A percentile compares a stretch with the other conserved stretches of the same genome.
Conservation (phyloP, 1,140 invertebrate species). For the Conus ventricosus region DNA sequence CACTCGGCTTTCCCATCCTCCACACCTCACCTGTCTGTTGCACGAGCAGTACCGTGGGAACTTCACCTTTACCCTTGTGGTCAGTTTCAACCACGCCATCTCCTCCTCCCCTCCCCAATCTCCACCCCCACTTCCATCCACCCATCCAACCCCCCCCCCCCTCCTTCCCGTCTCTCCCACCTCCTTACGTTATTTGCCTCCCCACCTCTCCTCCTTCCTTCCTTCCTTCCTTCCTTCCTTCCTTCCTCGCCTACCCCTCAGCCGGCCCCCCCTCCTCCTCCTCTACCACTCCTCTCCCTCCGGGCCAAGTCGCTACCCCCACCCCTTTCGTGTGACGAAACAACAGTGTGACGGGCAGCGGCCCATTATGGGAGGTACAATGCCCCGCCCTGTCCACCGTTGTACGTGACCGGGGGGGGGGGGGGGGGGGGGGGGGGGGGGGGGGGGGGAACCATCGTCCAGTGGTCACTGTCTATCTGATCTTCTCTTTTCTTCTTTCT, state of each 20-base stretch:
- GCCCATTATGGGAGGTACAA: too few species aligned
- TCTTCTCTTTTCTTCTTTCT: not conserved
- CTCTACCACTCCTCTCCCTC: not conserved
- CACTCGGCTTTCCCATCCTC: not conserved
- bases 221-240: not conserved
- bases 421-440: too few species aligned
- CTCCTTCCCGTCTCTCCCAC: not conserved
- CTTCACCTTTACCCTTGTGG: too few species aligned
- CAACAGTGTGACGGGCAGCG: too few species aligned
- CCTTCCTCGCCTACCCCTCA: not conserved
- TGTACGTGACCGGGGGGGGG: too few species aligned
- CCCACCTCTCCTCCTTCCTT: not conserved
- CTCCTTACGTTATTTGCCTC: not conserved
- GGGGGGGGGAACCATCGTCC: too few species aligned
- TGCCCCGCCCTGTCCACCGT: too few species aligned
- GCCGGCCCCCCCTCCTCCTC: not conserved
- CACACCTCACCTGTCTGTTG: not conserved
- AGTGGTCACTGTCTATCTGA: too few species aligned
- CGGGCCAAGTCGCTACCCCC: too few species aligned
- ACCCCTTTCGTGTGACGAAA: too few species aligned
- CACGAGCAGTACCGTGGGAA: too few species aligned
- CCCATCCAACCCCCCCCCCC: not conserved
- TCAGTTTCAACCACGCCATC: too few species aligned
- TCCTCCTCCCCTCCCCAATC: not conserved
- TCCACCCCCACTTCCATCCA: not conserved